phyloP scores from a whole-genome alignment of 1,140 invertebrate species.

The Eriocheir sinensis region DNA sequence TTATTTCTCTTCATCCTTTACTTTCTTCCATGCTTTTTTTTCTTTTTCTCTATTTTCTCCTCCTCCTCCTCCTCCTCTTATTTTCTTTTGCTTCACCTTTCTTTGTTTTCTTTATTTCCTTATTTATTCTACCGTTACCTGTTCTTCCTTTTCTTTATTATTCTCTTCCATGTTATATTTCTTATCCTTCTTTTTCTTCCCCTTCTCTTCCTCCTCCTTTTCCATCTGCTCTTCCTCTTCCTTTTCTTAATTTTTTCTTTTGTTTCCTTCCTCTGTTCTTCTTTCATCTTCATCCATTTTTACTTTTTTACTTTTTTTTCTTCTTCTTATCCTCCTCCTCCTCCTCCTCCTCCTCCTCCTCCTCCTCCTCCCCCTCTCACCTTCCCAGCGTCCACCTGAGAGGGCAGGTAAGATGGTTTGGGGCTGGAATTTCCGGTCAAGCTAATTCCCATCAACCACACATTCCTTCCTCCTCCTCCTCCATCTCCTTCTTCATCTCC shows the following conservation, averaged over 20 bases:
- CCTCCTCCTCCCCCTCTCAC: not conserved
- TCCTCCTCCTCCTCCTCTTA: too few species aligned
- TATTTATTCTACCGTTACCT: not conserved
- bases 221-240: too few species aligned
- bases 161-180: too few species aligned
- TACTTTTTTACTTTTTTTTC: not conserved
- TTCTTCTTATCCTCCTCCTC: not conserved
- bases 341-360: not conserved
- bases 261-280: not conserved
- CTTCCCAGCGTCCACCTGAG: not conserved
- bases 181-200: too few species aligned
- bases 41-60: too few species aligned
- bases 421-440: slow-evolving; percentile 12
- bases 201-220: too few species aligned
- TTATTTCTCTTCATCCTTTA: too few species aligned
- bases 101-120: not conserved
- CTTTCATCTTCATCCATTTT: not conserved
- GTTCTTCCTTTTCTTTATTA: not conserved
- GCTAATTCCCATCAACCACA: not conserved
- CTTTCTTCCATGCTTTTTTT: too few species aligned
- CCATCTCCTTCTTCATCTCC: not conserved
- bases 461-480: not conserved
- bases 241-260: too few species aligned
- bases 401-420: too few species aligned
- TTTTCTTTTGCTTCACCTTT: not conserved